Evolutionary conservation across 2,113 vertebrate species (phyloP), one percentile per base, ranked within the genome.

Genomic region (Zapornia atra): DNA sequence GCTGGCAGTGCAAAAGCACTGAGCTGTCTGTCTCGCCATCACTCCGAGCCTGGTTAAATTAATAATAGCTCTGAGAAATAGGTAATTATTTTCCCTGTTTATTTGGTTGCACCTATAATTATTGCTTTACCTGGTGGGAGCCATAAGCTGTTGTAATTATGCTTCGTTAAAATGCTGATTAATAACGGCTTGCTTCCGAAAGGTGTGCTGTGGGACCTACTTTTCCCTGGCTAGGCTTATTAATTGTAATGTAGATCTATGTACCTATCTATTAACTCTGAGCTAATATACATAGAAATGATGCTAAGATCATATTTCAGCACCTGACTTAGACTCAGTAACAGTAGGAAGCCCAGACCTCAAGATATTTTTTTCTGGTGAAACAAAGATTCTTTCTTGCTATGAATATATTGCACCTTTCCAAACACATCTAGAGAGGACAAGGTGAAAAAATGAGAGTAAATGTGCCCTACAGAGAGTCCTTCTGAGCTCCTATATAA

Each of bases 121-220:
- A 97, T 92, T 95, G 93, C 93, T 96, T 97, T 98, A 97, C 97
- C 97, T 98, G 94, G 94, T 96, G 93, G 97, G 96, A 98, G 91
- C 94, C 96, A 97, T 98, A 97, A 97, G 92, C 96, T 94, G 95
- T 91, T 97, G 83, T 97, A 98, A 98, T 98, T 98, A 98, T 91
- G 86, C 90, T 97, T 97, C 82, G 96, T 98, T 98, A 97, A 98
- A 98, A 97, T 97, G 97, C 95, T 98, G 97, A 98, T 98, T 98
- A 97, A 97, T 98, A 98, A 96, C 12, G 54, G 91, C 84, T 96
- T 94, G 91, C 82, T 95, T 94, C 71, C 91, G 82, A 92, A 97
- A 97, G 90, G 92, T 90, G 31, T 94, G 82, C 92, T 84, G 86
- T 90, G 90, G 95, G 93, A 98, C 88, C 94, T 91, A 57, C 85